Base-by-base conservation (phyloP, 1,140 invertebrate species). In the Penaeus chinensis region DNA sequence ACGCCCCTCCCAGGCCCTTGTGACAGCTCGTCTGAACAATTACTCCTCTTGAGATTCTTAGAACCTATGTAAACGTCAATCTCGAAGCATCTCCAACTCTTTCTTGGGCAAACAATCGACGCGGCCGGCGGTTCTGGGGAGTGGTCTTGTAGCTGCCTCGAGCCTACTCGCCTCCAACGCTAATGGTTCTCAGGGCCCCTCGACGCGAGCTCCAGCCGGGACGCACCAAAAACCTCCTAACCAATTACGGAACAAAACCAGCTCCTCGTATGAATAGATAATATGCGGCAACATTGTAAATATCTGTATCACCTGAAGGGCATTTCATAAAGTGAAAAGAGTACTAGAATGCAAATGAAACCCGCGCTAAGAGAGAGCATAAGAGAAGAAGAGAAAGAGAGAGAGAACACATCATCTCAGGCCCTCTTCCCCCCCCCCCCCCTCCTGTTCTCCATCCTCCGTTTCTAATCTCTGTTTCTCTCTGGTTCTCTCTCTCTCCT, bases 11-110 rank as follows among this genome's bases (percentile, higher is more conserved):
- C 5, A 24, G 32, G 42, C 86, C 76, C 86, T 82, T 82, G 81
- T 76, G 80, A 83, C 86, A 82, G 80, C 86, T 87, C 86, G 80
- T 65, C 69, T 82, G 80, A 82, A 87, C 79, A 87, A 82, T 87
- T 87, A 82, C 86, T 62, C 66, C 81, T 60, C 86, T 87, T 42
- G 80, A 87, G 54, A 76, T 82, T 87, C 86, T 82, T 87, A 87
- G 85, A 87, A 82, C 85, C 85, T 87, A 87, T 87, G 85, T 87
- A 82, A 87, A 82, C 80, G 86, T 87, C 86, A 87, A 87, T 87
- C 86, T 87, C 80, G 80, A 77, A 82, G 86, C 69, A 82, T 87
- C 86, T 82, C 81, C 86, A 82, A 74, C 80, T 82, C 86, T 87
- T 82, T 87, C 86, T 87, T 87, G 79, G 85, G 85, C 85, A 87